phyloP scores from a whole-genome alignment of 2,113 vertebrate genomes.

The Salvelinus namaycush region DNA sequence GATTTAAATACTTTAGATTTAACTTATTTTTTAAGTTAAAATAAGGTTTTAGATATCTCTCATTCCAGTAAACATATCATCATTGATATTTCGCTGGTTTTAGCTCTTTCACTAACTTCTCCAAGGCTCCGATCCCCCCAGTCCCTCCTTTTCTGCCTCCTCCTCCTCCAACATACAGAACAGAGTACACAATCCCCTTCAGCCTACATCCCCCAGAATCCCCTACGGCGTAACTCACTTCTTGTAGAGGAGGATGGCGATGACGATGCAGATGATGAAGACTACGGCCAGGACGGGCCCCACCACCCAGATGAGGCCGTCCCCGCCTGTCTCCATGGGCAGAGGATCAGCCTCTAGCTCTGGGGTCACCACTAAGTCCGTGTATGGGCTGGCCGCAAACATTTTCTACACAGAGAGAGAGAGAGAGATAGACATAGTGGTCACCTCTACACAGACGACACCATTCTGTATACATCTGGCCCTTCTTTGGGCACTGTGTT shows the following conservation, averaged over 20 bases:
- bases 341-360: conserved; percentile 79
- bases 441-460: background rate
- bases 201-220: background rate
- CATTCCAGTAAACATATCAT: too few relatives aligned
- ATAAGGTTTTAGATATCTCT: too few relatives aligned
- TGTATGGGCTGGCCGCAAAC: conserved; percentile 92
- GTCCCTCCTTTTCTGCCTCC: background rate
- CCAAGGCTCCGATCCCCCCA: too few relatives aligned
- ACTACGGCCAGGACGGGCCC: conserved; percentile 95
- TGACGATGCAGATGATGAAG: conserved; percentile 99
- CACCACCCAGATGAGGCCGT: conserved; percentile 98
- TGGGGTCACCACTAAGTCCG: conserved; percentile 85
- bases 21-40: background rate
- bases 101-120: too few relatives aligned
- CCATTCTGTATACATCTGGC: too few relatives aligned
- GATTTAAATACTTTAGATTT: background rate
- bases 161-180: background rate
- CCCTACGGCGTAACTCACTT: conserved; percentile 81
- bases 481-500: too few relatives aligned
- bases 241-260: conserved; percentile 96
- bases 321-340: conserved; percentile 85
- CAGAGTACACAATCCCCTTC: background rate
- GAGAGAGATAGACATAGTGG: background rate
- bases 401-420: conserved; percentile 73
- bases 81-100: too few relatives aligned